Percentiles rank a stretch among this genome's conserved stretches.
These are phyloP conservation scores for Ptilorrhoa leucosticta DNA, from an alignment of 2,113 vertebrate genomes.

Conservation along the genomic window DNA sequence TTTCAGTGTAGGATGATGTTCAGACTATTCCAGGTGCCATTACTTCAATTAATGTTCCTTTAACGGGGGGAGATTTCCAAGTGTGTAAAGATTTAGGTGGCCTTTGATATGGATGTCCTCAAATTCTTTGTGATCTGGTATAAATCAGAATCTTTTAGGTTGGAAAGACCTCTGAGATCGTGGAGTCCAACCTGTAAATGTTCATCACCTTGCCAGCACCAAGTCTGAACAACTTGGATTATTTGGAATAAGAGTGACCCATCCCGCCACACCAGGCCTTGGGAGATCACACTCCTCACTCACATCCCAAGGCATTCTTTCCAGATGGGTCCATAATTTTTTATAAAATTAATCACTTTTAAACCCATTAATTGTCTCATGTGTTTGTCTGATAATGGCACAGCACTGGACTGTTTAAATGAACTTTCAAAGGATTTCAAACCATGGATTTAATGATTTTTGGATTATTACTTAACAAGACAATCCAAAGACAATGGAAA, in stretches of 20 bases:
- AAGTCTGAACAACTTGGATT: not conserved
- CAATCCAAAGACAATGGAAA: not conserved
- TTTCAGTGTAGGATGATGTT: not conserved
- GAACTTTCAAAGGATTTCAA: not conserved
- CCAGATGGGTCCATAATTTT: not conserved
- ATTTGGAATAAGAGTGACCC: not conserved
- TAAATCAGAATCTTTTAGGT: not conserved
- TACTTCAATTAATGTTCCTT: not conserved
- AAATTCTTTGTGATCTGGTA: not conserved
- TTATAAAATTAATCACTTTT: not conserved
- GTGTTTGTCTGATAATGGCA: not conserved
- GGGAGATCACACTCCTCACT: not conserved
- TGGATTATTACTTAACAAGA: not conserved
- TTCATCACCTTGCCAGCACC: not conserved
- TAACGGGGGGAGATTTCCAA: not conserved
- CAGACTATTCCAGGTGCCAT: not conserved
- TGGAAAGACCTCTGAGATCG: not conserved
- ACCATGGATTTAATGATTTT: not conserved
- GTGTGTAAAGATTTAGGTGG: not conserved
- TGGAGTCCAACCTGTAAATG: not conserved
- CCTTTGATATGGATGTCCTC: not conserved
- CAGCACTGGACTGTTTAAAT: not conserved
- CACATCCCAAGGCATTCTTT: not conserved
- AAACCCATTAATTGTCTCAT: not conserved
- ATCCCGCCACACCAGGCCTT: not conserved